Conservation (phyloP, 2,113 vertebrate genomes). For the Plecotus auritus region DNA sequence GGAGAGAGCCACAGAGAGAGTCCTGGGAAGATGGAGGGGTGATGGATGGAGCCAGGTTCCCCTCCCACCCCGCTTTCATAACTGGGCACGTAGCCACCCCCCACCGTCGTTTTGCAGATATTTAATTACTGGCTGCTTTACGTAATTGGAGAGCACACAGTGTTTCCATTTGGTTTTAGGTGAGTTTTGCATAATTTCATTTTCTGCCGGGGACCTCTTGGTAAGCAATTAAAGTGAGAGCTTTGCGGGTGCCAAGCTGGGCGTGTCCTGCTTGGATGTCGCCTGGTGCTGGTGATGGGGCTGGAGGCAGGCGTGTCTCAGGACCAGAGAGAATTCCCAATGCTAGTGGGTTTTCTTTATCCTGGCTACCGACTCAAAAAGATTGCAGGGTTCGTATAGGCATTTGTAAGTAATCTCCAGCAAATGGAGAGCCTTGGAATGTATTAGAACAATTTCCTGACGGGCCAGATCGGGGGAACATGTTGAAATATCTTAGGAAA, state of each 20-base stretch:
- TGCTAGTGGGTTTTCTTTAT: not conserved
- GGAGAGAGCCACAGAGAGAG: not conserved
- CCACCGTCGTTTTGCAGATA: not conserved
- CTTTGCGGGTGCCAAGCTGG: not conserved
- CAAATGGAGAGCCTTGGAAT: not conserved
- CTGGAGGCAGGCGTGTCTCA: not conserved
- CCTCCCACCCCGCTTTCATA: accelerated
- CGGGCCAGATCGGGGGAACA: conserved; percentile 21
- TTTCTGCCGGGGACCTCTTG: conserved; percentile 25
- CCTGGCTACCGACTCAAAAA: not conserved
- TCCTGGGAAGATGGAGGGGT: not conserved
- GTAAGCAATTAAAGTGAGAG: conserved; percentile 8
- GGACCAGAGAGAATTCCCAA: not conserved
- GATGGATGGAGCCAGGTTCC: not conserved
- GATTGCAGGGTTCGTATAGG: not conserved
- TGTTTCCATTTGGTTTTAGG: conserved; percentile 19
- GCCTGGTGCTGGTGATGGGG: not conserved
- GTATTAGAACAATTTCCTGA: not conserved
- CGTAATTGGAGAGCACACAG: not conserved
- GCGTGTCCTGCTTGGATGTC: not conserved
- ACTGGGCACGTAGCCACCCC: accelerated
- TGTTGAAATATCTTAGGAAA: conserved; percentile 18
- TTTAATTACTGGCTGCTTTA: not conserved
- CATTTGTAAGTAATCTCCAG: not conserved
- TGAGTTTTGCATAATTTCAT: conserved; percentile 31